Evolutionary conservation across 2,888 invertebrate species (phyloP).

Genomic region (Camptogramma bilineatum): DNA sequence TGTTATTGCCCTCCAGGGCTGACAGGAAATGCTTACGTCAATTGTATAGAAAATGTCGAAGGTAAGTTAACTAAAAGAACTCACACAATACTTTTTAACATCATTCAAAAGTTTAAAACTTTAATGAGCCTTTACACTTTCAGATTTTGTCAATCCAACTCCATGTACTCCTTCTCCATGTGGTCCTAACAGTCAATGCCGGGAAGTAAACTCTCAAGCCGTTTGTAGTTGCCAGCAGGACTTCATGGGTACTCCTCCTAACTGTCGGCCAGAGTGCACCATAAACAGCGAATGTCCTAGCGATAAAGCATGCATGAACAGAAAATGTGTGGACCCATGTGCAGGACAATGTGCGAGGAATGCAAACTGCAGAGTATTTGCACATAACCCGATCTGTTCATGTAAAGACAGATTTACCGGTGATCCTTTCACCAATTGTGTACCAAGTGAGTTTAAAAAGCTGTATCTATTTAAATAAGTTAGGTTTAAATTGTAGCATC

Average conservation of each 20-base stretch:
- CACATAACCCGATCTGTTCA: constrained; percentile 93
- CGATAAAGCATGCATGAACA: constrained; percentile 90
- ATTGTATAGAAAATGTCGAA: constrained; percentile 81
- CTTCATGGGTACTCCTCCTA: constrained; percentile 91
- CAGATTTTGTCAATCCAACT: constrained; percentile 70
- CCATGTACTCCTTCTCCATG: constrained; percentile 91
- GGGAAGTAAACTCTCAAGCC: constrained; percentile 88
- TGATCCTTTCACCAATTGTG: constrained; percentile 89
- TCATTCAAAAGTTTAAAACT: background rate
- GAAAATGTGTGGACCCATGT: constrained; percentile 92
- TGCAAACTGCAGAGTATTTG: constrained; percentile 91
- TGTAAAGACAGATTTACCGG: constrained; percentile 90
- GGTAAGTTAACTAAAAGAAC: constrained; percentile 54
- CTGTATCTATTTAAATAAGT: background rate
- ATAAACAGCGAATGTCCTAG: constrained; percentile 92
- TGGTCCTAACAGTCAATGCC: constrained; percentile 91
- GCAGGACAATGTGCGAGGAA: constrained; percentile 91
- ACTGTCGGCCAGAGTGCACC: constrained; percentile 92
- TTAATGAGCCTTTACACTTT: constrained; percentile 48
- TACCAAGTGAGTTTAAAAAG: constrained; percentile 73
- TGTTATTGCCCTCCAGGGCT: constrained; percentile 89
- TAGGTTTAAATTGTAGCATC: background rate
- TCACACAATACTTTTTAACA: background rate
- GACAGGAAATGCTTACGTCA: constrained; percentile 89
- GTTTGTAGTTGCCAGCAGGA: constrained; percentile 90